Evolutionary conservation across 2,888 invertebrate species (phyloP).

Genomic region (Pantelozetes paolii): DNA sequence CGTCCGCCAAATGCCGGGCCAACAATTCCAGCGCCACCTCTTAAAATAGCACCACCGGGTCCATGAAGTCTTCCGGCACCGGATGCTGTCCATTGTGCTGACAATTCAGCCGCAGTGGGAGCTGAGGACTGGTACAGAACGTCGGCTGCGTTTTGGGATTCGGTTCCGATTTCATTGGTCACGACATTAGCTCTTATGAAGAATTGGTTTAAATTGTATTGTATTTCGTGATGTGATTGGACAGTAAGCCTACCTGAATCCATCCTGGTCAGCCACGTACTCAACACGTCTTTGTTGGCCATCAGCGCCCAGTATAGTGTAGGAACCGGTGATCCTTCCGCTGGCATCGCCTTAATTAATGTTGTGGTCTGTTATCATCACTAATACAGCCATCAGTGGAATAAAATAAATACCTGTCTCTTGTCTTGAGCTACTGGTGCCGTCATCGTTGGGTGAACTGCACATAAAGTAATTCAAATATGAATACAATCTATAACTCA

Average conservation of each 20-base stretch:
- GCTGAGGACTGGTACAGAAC: conserved; percentile 36
- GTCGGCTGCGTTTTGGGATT: conserved; percentile 40
- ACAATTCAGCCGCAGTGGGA: conserved; percentile 29
- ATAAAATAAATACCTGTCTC: conserved; percentile 39
- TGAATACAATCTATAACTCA: neutral
- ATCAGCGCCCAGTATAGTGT: conserved; percentile 39
- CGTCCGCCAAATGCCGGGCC: neutral
- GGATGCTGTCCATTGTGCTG: conserved; percentile 30
- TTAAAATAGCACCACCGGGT: neutral
- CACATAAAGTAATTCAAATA: neutral
- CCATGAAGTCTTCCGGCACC: conserved; percentile 7
- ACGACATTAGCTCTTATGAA: conserved; percentile 34
- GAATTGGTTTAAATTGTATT: neutral
- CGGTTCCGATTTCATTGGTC: conserved; percentile 44
- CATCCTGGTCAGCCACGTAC: conserved; percentile 41
- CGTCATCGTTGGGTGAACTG: conserved; percentile 39
- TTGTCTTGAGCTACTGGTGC: conserved; percentile 22
- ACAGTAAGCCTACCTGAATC: conserved; percentile 41
- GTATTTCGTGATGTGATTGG: too few relatives aligned
- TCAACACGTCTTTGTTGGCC: conserved; percentile 41
- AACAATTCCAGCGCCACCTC: neutral
- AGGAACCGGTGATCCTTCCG: conserved; percentile 37
- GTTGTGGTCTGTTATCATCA: neutral
- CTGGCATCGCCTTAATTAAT: conserved; percentile 34
- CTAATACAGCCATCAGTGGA: too few relatives aligned